Percentiles rank a stretch among this genome's conserved stretches.
Conservation (phyloP, 2,888 invertebrate genomes). For the Sabellastarte sp. region DNA sequence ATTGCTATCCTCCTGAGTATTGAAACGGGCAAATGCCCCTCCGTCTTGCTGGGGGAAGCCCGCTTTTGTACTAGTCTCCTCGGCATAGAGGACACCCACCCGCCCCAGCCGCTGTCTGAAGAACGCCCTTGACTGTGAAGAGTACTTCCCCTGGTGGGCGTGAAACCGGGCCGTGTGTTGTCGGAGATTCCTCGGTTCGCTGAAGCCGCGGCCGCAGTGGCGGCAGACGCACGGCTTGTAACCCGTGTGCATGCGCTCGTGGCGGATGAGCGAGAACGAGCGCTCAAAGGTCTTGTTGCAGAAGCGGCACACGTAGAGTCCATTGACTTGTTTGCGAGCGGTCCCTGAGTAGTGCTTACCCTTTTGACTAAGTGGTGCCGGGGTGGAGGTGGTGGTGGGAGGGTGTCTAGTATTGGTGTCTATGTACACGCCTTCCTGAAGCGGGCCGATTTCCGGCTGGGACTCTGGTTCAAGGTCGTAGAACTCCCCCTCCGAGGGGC, state of each 20-base stretch:
- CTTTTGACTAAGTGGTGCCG: neutral
- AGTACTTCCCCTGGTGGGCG: constrained; percentile 20
- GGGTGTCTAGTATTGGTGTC: neutral
- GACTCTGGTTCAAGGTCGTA: neutral
- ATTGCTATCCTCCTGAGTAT: neutral
- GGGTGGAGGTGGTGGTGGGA: neutral
- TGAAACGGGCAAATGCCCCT: neutral
- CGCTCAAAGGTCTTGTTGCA: constrained; percentile 57
- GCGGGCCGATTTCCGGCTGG: neutral
- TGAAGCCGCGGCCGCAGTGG: constrained; percentile 57
- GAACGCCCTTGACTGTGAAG: neutral
- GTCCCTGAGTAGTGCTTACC: constrained; percentile 1
- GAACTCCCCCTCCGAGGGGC: neutral
- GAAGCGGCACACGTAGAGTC: constrained; percentile 41
- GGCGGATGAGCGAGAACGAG: constrained; percentile 54
- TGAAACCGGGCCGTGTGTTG: constrained; percentile 57
- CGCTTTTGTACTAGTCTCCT: neutral
- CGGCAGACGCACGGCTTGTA: constrained; percentile 56
- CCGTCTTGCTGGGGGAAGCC: neutral
- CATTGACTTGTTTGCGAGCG: neutral
- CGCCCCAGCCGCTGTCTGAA: neutral
- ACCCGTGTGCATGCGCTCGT: constrained; percentile 57
- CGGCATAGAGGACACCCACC: too few relatives aligned
- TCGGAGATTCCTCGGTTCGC: constrained; percentile 54
- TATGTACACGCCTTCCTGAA: neutral